Evolutionary conservation across 1,140 invertebrate species (phyloP), one percentile per base, ranked within the genome.

Genomic region (Tyrophagus putrescentiae): DNA sequence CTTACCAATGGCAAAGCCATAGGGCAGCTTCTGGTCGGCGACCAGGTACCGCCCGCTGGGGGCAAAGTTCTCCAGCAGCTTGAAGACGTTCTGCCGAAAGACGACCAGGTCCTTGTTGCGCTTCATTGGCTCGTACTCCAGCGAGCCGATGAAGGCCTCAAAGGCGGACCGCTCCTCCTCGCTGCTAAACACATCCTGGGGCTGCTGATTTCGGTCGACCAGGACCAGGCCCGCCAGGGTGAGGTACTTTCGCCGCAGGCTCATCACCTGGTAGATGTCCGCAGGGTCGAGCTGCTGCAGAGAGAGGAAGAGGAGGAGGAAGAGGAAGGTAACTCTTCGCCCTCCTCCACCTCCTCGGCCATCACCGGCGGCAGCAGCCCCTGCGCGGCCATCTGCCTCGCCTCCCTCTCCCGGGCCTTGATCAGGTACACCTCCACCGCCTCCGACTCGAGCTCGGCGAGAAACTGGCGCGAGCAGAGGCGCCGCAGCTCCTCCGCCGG

Each of bases 181-280:
- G 39, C 27, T 31, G 11, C 27, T 34, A n/a, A 54, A 54, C n/a
- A 54, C 25, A 11, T 54, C 25, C 13, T 23, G n/a, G 13, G 39
- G 9, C 13, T 31, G 13, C 27, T 54, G 7, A 4, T 54, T 31
- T 54, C 11, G 13, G 27, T 31, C 11, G 3, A 54, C 4, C 13
- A 54, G 2, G n/a, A n/a, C n/a, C 52, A 54, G 11, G n/a, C 52
- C 52, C 18, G 13, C 3, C 13, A 54, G 25, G n/a, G 27, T 25
- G 11, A 13, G 25, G 39, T 31, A 54, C 39, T 54, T 54, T 31
- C 52, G 27, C 11, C 52, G 52, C 18, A 54, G 9, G 39, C 39
- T 54, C 25, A 54, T 54, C 28, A 54, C 25, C 2, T 27, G 25
- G 39, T 54, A 54, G 25, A 54, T 54, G 11, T 54, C 52, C 28